These are phyloP conservation scores for Knipowitschia caucasica DNA, from an alignment of 2,797 vertebrate genomes.

Conservation along the genomic window DNA sequence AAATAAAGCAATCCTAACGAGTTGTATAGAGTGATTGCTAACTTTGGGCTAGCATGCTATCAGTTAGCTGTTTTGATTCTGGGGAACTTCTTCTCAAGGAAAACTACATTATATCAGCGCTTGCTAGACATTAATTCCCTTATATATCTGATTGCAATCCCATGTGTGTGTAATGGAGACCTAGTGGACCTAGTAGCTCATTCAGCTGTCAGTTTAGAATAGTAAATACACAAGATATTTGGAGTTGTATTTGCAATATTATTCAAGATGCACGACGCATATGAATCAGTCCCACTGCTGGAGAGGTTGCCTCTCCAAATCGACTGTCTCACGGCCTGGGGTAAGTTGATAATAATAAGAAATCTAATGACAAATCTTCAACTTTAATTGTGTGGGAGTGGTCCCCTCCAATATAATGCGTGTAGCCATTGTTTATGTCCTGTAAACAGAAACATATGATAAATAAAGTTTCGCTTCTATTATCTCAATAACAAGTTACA, in stretches of 20 bases:
- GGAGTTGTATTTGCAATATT: neutral
- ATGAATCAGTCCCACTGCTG: slow-evolving; percentile 90
- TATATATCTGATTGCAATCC: neutral
- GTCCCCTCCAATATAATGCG: neutral
- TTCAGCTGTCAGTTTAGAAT: slow-evolving; percentile 28
- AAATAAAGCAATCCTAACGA: slow-evolving; percentile 18
- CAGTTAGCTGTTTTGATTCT: slow-evolving; percentile 60
- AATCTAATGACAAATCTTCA: neutral
- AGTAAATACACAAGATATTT: slow-evolving; percentile 1
- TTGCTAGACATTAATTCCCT: neutral
- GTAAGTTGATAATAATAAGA: slow-evolving; percentile 68
- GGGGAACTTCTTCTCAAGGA: slow-evolving; percentile 5
- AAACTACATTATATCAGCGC: neutral
- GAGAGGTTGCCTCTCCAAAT: slow-evolving; percentile 97
- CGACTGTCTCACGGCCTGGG: slow-evolving; percentile 95
- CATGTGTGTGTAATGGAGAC: slow-evolving; percentile 28
- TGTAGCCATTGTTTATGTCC: too few species aligned
- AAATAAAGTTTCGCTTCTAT: too few species aligned
- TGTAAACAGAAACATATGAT: too few species aligned
- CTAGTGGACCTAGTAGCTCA: slow-evolving; percentile 16
- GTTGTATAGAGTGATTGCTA: slow-evolving; percentile 25
- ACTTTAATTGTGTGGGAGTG: neutral
- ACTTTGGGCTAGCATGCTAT: slow-evolving; percentile 56
- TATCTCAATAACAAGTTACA: too few species aligned
- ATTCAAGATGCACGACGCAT: slow-evolving; percentile 91